Percentiles rank a stretch among this genome's conserved stretches.
phyloP scores from a whole-genome alignment of 2,113 vertebrate genomes.

The Callopanchax toddi region DNA sequence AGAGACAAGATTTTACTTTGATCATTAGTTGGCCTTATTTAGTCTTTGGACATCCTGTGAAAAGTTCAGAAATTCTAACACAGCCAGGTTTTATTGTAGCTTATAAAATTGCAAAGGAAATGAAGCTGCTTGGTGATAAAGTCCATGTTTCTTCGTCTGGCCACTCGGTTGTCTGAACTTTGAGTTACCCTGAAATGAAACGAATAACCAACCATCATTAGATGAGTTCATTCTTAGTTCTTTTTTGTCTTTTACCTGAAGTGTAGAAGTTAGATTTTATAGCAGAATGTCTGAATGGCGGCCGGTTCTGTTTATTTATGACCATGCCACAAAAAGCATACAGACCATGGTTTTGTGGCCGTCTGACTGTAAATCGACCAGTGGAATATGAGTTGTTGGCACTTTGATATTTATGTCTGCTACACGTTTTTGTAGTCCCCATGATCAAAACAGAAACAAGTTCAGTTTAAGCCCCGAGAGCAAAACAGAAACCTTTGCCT shows the following conservation, averaged over 20 bases:
- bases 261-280: background rate
- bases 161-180: background rate
- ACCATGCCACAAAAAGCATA: constrained; percentile 5
- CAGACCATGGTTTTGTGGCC: constrained; percentile 27
- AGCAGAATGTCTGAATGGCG: constrained; percentile 5
- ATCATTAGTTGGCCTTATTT: too few relatives aligned
- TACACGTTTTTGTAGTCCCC: constrained; percentile 19
- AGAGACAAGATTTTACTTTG: too few relatives aligned
- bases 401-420: constrained; percentile 52
- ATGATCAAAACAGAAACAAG: constrained; percentile 47
- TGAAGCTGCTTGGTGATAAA: background rate
- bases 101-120: too few relatives aligned
- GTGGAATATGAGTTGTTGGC: constrained; percentile 18
- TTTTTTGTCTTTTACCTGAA: constrained; percentile 3
- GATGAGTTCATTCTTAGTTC: background rate
- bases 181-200: background rate
- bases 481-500: constrained; percentile 60
- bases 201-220: background rate
- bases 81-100: too few relatives aligned
- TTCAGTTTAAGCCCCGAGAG: constrained; percentile 48
- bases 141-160: background rate
- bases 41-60: too few relatives aligned
- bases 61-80: too few relatives aligned
- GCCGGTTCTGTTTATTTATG: background rate
- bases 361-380: constrained; percentile 46